These are phyloP conservation scores for Cylas formicarius DNA, from an alignment of 1,140 invertebrate genomes.

Conservation along the genomic window DNA sequence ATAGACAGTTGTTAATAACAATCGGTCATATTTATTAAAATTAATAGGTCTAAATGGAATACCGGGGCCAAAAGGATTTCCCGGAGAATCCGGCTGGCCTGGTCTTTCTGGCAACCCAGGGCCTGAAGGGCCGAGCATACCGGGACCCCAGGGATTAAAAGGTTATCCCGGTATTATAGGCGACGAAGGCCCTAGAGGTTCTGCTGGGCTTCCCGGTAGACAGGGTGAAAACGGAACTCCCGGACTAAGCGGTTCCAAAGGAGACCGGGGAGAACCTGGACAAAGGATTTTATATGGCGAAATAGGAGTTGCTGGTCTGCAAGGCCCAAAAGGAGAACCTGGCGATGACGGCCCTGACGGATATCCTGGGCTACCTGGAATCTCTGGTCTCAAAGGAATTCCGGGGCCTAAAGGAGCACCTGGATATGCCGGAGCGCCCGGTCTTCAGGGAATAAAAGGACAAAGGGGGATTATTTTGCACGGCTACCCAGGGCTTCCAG, in stretches of 20 bases:
- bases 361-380: conserved; percentile 46
- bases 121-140: conserved; percentile 50
- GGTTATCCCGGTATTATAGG: conserved; percentile 58
- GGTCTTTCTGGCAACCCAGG: conserved; percentile 57
- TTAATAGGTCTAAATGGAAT: conserved; percentile 48
- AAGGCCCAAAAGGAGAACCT: conserved; percentile 50
- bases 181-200: conserved; percentile 52
- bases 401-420: conserved; percentile 50
- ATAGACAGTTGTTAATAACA: conserved; percentile 4
- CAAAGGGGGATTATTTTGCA: conserved; percentile 45
- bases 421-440: conserved; percentile 58
- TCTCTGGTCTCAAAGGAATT: conserved; percentile 50
- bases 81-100: conserved; percentile 57
- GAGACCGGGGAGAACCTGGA: conserved; percentile 47
- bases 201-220: conserved; percentile 41
- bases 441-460: conserved; percentile 52
- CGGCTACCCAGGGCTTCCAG: conserved; percentile 48
- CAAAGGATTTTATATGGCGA: conserved; percentile 45
- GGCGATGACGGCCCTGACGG: conserved; percentile 47
- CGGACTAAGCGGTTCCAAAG: conserved; percentile 52
- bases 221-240: conserved; percentile 53
- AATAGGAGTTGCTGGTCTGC: conserved; percentile 48
- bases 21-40: conserved; percentile 12
- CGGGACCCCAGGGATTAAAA: conserved; percentile 54
- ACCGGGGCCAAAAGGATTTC: conserved; percentile 49